Evolutionary conservation across 2,888 invertebrate genomes (phyloP), one percentile per base, ranked within the genome.

Genomic region (Drosophila mimica): DNA sequence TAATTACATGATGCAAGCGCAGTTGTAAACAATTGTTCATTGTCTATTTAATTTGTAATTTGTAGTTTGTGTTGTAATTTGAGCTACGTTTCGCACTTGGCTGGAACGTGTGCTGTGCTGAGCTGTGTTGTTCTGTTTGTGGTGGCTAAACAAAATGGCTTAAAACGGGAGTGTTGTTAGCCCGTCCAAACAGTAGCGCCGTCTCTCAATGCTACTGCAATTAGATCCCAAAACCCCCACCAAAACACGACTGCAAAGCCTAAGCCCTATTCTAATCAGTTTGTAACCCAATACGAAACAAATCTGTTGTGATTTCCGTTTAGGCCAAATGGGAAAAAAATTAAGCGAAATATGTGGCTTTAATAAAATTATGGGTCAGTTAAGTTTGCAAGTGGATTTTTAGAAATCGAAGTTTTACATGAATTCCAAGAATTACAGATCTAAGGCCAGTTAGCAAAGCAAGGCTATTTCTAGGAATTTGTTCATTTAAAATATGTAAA

Each of bases 1-100:
- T 86, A 86, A 72, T 60, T 72, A 74, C 75, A 69, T 90, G 87
- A 90, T 83, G 90, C 83, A 83, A 87, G 70, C 81, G 63, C 66
- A 56, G 38, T 30, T 38, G 83, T 76, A 81, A 90, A 76, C 78
- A 90, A 73, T 70, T 74, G 74, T 67, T 61, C 72, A 77, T 87
- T 89, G 79, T 75, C 79, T 84, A 70, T 79, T 53, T 76, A 73
- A 70, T 77, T 72, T 81, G 77, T 69, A 56, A 56, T 38, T 56
- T 81, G 77, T 69, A 56, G 38, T 38, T 56, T 56, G 56, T 38
- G 56, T 30, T 58, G 80, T 79, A 88, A 85, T 84, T 88, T 88
- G 85, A 85, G 88, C 67, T 58, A 49, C 43, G 74, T 59, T 66
- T 74, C 75, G 72, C 76, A 79, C 87, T 78, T 87, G 71, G 63